These are phyloP conservation scores for Haemorhous mexicanus DNA, from an alignment of 2,113 vertebrate species.

Conservation along the genomic window DNA sequence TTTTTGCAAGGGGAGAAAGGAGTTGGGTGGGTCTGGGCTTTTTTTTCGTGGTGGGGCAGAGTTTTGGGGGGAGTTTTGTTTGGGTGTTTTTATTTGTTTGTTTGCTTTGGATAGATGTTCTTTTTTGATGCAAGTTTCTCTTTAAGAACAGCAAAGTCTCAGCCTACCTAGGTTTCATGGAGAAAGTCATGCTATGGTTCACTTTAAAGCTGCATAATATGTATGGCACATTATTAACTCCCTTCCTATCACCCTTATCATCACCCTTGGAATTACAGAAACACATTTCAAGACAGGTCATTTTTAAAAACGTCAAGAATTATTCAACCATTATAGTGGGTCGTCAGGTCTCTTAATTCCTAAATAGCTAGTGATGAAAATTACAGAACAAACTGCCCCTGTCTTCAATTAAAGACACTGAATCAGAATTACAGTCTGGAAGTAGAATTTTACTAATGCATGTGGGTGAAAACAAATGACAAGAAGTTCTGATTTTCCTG, in stretches of 20 bases:
- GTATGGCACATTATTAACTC: background rate
- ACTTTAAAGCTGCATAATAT: background rate
- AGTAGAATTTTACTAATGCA: background rate
- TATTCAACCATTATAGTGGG: background rate
- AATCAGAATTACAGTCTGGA: background rate
- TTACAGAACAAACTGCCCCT: background rate
- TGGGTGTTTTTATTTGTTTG: background rate
- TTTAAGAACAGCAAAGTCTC: background rate
- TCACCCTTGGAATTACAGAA: background rate
- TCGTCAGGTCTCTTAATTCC: background rate
- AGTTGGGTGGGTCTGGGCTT: background rate
- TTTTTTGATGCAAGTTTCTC: background rate
- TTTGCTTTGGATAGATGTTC: background rate
- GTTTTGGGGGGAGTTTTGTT: background rate
- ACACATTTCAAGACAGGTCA: background rate
- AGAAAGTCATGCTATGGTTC: background rate
- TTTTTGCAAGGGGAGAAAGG: background rate
- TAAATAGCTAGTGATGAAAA: background rate
- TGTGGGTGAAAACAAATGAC: background rate
- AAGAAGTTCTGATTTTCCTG: background rate
- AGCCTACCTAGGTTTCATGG: background rate
- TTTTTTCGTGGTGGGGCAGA: background rate
- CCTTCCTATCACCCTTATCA: background rate
- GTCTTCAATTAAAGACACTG: conserved; percentile 4
- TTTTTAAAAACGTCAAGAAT: background rate